A percentile compares a stretch with the other conserved stretches of the same genome.
Evolutionary conservation across 2,888 invertebrate genomes (phyloP).

Genomic region (Leptura quadrifasciata): DNA sequence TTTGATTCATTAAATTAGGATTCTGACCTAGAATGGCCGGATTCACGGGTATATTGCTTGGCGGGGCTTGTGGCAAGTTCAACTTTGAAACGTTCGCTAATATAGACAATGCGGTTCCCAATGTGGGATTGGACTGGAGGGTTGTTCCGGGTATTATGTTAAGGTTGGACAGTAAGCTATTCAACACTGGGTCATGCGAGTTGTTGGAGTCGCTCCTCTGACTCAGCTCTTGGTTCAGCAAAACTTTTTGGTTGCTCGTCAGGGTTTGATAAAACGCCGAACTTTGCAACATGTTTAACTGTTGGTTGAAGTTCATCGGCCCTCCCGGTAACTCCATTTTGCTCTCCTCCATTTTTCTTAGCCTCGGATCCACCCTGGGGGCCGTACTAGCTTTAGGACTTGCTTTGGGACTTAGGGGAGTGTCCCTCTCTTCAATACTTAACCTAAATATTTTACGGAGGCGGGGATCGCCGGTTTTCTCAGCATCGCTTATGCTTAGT

Average conservation of each 20-base stretch:
- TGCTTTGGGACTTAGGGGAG: slow-evolving; percentile 77
- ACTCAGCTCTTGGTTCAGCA: slow-evolving; percentile 82
- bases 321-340: slow-evolving; percentile 56
- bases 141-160: slow-evolving; percentile 71
- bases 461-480: slow-evolving; percentile 85
- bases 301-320: slow-evolving; percentile 76
- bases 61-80: slow-evolving; percentile 70
- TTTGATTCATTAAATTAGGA: slow-evolving; percentile 73
- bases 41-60: slow-evolving; percentile 67
- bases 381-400: slow-evolving; percentile 72
- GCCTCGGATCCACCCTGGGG: slow-evolving; percentile 63
- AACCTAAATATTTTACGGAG: slow-evolving; percentile 84
- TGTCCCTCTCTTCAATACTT: slow-evolving; percentile 77
- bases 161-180: slow-evolving; percentile 79
- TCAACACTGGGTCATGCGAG: slow-evolving; percentile 78
- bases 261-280: slow-evolving; percentile 84
- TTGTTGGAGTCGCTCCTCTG: slow-evolving; percentile 75
- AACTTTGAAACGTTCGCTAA: slow-evolving; percentile 70
- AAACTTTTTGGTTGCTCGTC: slow-evolving; percentile 83
- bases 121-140: slow-evolving; percentile 69
- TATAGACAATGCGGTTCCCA: slow-evolving; percentile 73
- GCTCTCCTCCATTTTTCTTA: slow-evolving; percentile 66
- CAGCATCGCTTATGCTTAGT: slow-evolving; percentile 81
- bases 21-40: slow-evolving; percentile 76
- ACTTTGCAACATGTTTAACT: slow-evolving; percentile 80